A percentile compares a stretch with the other conserved stretches of the same genome.
These are phyloP conservation scores for Nothoprocta perdicaria DNA, from an alignment of 2,113 vertebrate species.

Conservation along the genomic window DNA sequence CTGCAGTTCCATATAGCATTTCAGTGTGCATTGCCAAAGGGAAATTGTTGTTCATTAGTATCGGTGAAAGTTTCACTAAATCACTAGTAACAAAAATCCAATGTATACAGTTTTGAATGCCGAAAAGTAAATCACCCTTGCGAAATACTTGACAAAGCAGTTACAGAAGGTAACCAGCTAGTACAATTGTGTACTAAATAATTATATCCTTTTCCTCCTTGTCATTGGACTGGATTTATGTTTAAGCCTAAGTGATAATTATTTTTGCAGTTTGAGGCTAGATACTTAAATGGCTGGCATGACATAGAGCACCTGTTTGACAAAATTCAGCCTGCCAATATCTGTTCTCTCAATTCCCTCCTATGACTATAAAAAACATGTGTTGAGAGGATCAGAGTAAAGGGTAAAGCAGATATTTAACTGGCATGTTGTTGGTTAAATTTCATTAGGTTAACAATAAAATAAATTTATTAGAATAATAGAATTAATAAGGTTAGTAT, in stretches of 20 bases:
- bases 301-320: not conserved
- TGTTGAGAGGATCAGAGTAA: not conserved
- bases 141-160: not conserved
- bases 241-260: not conserved
- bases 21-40: constrained; percentile 64
- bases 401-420: not conserved
- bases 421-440: not conserved
- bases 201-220: not conserved
- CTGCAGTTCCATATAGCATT: constrained; percentile 55
- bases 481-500: not conserved
- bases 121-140: not conserved
- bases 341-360: not conserved
- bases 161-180: not conserved
- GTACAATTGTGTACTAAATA: not conserved
- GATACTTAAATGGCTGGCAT: not conserved
- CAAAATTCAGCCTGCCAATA: fast-evolving
- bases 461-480: not conserved
- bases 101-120: not conserved
- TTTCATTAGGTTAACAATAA: too few relatives aligned
- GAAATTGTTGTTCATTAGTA: constrained; percentile 65
- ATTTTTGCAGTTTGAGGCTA: not conserved
- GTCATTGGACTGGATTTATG: not conserved
- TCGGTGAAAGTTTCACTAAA: constrained; percentile 72
- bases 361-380: not conserved
- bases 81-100: constrained; percentile 12